A percentile compares a stretch with the other conserved stretches of the same genome.
phyloP scores from a whole-genome alignment of 2,113 vertebrate species.

The Mirounga angustirostris region DNA sequence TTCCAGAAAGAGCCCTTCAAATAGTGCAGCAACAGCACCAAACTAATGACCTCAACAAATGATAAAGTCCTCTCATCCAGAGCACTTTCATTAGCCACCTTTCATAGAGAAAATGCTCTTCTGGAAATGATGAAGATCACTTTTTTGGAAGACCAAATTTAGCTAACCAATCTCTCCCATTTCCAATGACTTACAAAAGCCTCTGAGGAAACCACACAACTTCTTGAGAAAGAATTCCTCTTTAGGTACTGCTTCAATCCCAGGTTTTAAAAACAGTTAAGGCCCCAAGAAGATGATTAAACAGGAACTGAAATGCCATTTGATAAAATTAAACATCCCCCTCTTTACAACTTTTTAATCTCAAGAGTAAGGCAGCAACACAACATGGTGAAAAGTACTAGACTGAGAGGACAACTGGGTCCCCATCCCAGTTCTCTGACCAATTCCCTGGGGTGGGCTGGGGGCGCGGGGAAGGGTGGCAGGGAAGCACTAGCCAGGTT shows the following conservation, averaged over 20 bases:
- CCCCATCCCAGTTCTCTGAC: background rate
- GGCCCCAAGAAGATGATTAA: background rate
- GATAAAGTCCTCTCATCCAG: background rate
- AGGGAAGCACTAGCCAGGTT: background rate
- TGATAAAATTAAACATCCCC: constrained; percentile 45
- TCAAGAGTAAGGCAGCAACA: constrained; percentile 23
- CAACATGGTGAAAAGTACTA: background rate
- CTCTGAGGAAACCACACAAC: constrained; percentile 55
- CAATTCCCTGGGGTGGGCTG: background rate
- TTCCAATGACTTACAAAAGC: constrained; percentile 52
- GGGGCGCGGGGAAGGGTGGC: background rate
- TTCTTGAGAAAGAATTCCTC: constrained; percentile 34
- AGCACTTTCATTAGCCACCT: constrained; percentile 15
- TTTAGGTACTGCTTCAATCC: constrained; percentile 37
- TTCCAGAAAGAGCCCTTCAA: constrained; percentile 49
- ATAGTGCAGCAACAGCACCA: constrained; percentile 52
- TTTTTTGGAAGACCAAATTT: constrained; percentile 40
- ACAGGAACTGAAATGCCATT: constrained; percentile 52
- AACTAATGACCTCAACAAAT: constrained; percentile 55
- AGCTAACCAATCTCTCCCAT: background rate
- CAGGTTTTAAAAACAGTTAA: constrained; percentile 7
- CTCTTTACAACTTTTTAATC: constrained; percentile 36
- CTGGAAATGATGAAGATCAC: constrained; percentile 12
- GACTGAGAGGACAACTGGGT: background rate
- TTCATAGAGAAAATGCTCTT: constrained; percentile 57